phyloP scores from a whole-genome alignment of 2,797 vertebrate species.

The Mus minutoides region DNA sequence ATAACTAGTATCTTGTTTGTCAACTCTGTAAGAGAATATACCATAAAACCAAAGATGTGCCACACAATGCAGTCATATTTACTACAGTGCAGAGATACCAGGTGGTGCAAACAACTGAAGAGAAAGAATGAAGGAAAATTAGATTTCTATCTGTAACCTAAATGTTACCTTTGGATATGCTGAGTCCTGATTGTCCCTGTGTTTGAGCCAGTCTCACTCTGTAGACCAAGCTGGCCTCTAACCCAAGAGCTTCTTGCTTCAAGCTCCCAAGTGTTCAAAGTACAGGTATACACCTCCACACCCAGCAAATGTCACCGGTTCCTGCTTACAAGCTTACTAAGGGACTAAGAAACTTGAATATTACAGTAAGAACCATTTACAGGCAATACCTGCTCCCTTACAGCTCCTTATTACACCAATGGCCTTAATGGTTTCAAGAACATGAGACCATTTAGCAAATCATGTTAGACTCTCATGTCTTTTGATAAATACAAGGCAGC shows the following conservation, averaged over 20 bases:
- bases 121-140: not conserved
- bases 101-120: not conserved
- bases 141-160: not conserved
- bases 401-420: not conserved
- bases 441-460: not conserved
- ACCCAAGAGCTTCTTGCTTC: not conserved
- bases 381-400: not conserved
- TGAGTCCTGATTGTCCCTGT: not conserved
- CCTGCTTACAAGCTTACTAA: conserved; percentile 5
- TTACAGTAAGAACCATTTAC: not conserved
- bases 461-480: not conserved
- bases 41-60: not conserved
- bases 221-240: not conserved
- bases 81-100: not conserved
- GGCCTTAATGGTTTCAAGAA: not conserved
- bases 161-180: not conserved
- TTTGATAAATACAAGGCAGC: conserved; percentile 19
- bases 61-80: no score
- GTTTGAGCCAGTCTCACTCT: not conserved
- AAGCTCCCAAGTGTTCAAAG: not conserved
- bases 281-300: not conserved
- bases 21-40: not conserved
- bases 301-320: conserved; percentile 20
- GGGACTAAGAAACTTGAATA: not conserved
- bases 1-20: not conserved